A percentile compares a stretch with the other conserved stretches of the same genome.
phyloP scores from a whole-genome alignment of 2,888 invertebrate species.

The Blastobasis lacticolella region DNA sequence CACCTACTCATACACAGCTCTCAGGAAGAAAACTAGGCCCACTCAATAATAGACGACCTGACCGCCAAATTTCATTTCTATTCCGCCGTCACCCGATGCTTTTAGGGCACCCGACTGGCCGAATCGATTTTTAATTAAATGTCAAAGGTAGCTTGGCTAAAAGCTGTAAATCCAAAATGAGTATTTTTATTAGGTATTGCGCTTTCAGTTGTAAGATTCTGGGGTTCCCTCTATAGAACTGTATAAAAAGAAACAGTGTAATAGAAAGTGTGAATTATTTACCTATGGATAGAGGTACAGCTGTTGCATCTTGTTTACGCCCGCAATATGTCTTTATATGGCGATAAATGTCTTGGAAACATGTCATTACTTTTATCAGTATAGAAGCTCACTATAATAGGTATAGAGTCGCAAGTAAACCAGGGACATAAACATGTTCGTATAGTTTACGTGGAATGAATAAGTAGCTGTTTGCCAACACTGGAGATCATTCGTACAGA shows the following conservation, averaged over 20 bases:
- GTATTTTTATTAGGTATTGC: slow-evolving; percentile 36
- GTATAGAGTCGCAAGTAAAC: slow-evolving; percentile 10
- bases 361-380: slow-evolving; percentile 19
- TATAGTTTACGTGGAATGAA: neutral
- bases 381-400: slow-evolving; percentile 8
- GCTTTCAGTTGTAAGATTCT: slow-evolving; percentile 28
- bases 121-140: slow-evolving; percentile 39
- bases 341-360: slow-evolving; percentile 15
- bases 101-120: slow-evolving; percentile 25
- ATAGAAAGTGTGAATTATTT: neutral
- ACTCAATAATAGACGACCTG: slow-evolving; percentile 7
- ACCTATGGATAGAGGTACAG: slow-evolving; percentile 5
- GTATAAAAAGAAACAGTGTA: no score
- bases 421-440: slow-evolving; percentile 4
- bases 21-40: slow-evolving; percentile 4
- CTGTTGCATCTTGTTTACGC: slow-evolving; percentile 9
- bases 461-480: neutral
- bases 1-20: neutral
- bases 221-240: slow-evolving; percentile 19
- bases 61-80: slow-evolving; percentile 29
- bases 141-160: slow-evolving; percentile 29
- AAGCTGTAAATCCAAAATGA: slow-evolving; percentile 37
- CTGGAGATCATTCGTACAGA: slow-evolving; percentile 33
- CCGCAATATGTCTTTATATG: slow-evolving; percentile 9
- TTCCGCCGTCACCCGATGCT: slow-evolving; percentile 30